Percentiles rank a stretch among this genome's conserved stretches.
Evolutionary conservation across 2,797 vertebrate genomes (phyloP).

Genomic region (Taeniopygia guttata): DNA sequence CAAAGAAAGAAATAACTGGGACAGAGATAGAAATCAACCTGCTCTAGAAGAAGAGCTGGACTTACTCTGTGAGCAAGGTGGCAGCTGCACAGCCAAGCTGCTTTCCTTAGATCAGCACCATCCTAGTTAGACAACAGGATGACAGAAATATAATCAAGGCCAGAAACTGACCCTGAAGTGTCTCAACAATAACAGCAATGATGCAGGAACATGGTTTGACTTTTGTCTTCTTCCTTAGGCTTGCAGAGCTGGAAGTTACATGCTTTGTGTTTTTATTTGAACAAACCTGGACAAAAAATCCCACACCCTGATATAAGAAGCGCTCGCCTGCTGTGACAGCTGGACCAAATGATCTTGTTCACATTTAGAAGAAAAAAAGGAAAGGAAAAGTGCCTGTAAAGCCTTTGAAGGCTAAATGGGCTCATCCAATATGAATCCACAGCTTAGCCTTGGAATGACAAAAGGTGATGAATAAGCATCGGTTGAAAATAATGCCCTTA

Average conservation of each 20-base stretch:
- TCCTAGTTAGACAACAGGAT: not conserved
- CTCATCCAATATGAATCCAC: constrained; percentile 8
- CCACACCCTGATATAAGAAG: not conserved
- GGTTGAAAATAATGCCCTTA: not conserved
- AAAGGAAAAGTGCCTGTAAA: not conserved
- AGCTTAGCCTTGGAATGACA: not conserved
- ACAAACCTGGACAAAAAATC: not conserved
- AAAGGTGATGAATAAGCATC: not conserved
- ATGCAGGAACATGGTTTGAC: not conserved
- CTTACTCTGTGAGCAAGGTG: not conserved
- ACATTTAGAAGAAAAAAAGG: not conserved
- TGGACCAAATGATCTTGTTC: not conserved
- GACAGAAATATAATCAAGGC: not conserved
- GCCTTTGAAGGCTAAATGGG: not conserved
- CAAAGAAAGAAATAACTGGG: not conserved
- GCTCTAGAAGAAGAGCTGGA: not conserved
- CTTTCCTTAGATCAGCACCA: not conserved
- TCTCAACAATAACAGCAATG: not conserved
- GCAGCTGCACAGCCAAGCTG: accelerated
- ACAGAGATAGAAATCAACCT: not conserved
- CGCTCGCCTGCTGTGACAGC: constrained; percentile 1
- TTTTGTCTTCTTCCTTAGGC: not conserved
- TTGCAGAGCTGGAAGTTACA: constrained; percentile 1
- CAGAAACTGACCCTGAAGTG: constrained; percentile 2
- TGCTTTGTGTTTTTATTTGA: not conserved